These are phyloP conservation scores for Sebastes flavidus DNA, from an alignment of 2,797 vertebrate genomes.

Conservation along the genomic window DNA sequence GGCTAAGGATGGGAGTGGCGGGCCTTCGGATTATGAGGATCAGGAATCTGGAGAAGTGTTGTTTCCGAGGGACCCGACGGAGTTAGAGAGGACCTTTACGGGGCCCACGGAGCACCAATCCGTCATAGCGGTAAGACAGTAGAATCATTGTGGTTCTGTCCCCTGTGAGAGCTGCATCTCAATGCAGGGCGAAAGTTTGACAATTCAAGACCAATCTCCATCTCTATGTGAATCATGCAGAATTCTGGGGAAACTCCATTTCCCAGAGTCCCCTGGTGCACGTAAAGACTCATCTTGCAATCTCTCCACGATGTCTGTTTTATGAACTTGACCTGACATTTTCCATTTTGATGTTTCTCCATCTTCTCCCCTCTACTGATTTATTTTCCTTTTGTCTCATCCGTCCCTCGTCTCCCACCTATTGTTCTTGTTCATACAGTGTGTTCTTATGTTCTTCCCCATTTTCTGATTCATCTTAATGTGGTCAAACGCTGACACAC, in stretches of 20 bases:
- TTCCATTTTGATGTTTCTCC: constrained; percentile 34
- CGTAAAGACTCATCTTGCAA: constrained; percentile 50
- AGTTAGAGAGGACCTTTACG: constrained; percentile 62
- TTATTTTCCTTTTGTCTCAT: constrained; percentile 48
- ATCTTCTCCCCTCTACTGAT: not conserved
- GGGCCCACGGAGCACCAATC: constrained; percentile 41
- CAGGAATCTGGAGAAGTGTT: constrained; percentile 86
- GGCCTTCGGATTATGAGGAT: constrained; percentile 85
- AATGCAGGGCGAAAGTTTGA: constrained; percentile 8
- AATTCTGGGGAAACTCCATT: constrained; percentile 47
- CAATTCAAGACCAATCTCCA: constrained; percentile 14
- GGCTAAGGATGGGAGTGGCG: constrained; percentile 86
- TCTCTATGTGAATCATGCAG: constrained; percentile 33
- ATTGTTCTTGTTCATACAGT: constrained; percentile 33
- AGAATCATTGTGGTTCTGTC: not conserved
- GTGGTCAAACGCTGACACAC: constrained; percentile 14
- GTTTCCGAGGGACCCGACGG: constrained; percentile 79
- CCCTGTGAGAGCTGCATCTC: not conserved
- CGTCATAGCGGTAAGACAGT: constrained; percentile 41
- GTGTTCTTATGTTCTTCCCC: constrained; percentile 6
- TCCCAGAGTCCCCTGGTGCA: constrained; percentile 58
- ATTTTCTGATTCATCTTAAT: constrained; percentile 3
- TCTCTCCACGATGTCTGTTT: constrained; percentile 56
- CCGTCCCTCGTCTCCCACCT: not conserved
- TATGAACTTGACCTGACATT: constrained; percentile 59